These are phyloP conservation scores for Salvelinus namaycush DNA, from an alignment of 2,113 vertebrate genomes.

Conservation along the genomic window DNA sequence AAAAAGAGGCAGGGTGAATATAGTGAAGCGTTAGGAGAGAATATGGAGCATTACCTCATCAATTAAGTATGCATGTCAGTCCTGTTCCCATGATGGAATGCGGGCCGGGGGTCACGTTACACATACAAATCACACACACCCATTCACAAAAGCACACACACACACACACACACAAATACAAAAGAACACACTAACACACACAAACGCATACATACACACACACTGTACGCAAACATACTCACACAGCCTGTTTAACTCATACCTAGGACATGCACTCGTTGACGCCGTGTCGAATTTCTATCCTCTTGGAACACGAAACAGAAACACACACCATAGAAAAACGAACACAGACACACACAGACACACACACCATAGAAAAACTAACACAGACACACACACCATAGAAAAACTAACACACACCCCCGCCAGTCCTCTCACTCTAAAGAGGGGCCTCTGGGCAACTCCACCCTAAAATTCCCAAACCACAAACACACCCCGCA, in stretches of 20 bases:
- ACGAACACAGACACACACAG: constrained; percentile 7
- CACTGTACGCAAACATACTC: background rate
- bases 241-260: background rate
- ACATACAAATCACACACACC: constrained; percentile 24
- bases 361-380: background rate
- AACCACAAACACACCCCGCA: background rate
- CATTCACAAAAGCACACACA: constrained; percentile 14
- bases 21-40: constrained; percentile 28
- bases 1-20: constrained; percentile 42
- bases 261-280: background rate
- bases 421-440: background rate
- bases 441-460: background rate
- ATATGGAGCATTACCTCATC: constrained; percentile 48
- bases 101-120: constrained; percentile 34
- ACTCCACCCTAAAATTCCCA: background rate
- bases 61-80: constrained; percentile 50
- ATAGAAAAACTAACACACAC: background rate
- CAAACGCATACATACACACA: constrained; percentile 13
- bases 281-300: background rate
- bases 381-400: background rate
- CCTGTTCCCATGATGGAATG: constrained; percentile 20
- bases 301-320: constrained; percentile 9
- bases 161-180: constrained; percentile 20
- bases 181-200: background rate
- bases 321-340: constrained; percentile 12